Conservation (phyloP, 1,140 invertebrate genomes). For the Ceratina japonica region DNA sequence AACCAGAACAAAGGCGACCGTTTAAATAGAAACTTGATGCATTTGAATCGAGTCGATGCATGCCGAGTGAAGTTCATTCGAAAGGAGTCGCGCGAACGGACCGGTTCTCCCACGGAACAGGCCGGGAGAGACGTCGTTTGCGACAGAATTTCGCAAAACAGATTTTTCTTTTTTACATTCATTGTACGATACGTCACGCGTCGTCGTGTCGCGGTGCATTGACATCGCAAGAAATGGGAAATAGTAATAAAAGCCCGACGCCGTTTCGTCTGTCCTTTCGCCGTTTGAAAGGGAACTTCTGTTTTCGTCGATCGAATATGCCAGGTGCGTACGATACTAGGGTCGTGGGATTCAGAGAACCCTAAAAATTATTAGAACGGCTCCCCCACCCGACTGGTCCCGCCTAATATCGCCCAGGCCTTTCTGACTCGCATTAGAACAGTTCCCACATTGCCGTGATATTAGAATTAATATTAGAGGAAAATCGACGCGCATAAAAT, state of each 20-base stretch:
- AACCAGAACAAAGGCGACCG: slow-evolving; percentile 27
- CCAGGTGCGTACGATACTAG: slow-evolving; percentile 38
- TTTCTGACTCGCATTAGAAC: background rate
- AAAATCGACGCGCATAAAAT: too few relatives aligned
- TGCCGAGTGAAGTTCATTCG: slow-evolving; percentile 35
- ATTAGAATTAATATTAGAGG: background rate
- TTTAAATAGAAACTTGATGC: slow-evolving; percentile 30
- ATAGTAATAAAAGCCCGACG: background rate
- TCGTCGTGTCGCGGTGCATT: background rate
- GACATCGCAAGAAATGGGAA: background rate
- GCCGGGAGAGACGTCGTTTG: slow-evolving; percentile 22
- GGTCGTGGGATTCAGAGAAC: slow-evolving; percentile 12
- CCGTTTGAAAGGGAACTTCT: slow-evolving; percentile 28
- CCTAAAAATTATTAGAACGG: slow-evolving; percentile 34
- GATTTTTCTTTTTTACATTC: background rate
- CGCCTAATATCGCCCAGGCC: slow-evolving; percentile 13
- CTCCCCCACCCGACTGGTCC: background rate
- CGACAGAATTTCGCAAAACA: slow-evolving; percentile 57
- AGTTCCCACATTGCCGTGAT: background rate
- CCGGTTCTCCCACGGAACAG: slow-evolving; percentile 64
- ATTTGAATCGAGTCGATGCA: slow-evolving; percentile 35
- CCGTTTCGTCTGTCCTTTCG: background rate
- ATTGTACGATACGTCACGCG: background rate
- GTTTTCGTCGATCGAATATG: slow-evolving; percentile 23
- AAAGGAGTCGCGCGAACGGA: slow-evolving; percentile 49